Base-by-base conservation (phyloP, 2,888 invertebrate genomes). In the Helicoverpa assulta region DNA sequence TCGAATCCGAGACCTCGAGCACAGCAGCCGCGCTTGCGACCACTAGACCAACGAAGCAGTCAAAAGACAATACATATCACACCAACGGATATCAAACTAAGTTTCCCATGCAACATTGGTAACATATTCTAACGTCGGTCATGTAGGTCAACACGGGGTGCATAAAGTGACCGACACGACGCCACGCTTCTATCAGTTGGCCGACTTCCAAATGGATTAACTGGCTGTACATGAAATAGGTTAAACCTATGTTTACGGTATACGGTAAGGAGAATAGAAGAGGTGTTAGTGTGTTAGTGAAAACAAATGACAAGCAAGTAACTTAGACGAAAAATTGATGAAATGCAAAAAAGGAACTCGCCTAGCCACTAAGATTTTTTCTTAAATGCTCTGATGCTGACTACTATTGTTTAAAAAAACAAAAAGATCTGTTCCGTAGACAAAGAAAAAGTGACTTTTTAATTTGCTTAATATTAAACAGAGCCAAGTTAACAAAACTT, bases 141-240 rank as follows among this genome's bases (percentile, higher is more conserved):
- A 75, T 80, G 60, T 70, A 65, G 73, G 76, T 73, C 81, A 67
- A 64, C 55, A 70, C 55, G 26, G 55, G 58, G 57, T 26, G 37
- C 60, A 63, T 71, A 55, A 58, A 51, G 55, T 69, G 62, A 73
- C 70, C 69, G 60, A 47, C 50, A 52, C 69, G 60, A 47, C 50
- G 54, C 47, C 62, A 62, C 40, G 14, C 40, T 40, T 40, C 60
- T 72, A 78, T 72, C 80, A 66, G 56, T 57, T 82, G 82, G 82
- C 82, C 12, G 14, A 26, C 53, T 50, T 65, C 80, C 82, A 82
- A 82, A 62, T 19, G 69, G 64, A 73, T 73, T 72, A 73, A 54
- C 51, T n/a, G 40, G 55, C 66, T 62, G 26, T 55, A 50, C 62
- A 33, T 51, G 33, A 57, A 33, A 4, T 57, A 57, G 71, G 40